Evolutionary conservation across 1,140 invertebrate genomes (phyloP), one percentile per base, ranked within the genome.

Genomic region (Laodelphax striatellus): DNA sequence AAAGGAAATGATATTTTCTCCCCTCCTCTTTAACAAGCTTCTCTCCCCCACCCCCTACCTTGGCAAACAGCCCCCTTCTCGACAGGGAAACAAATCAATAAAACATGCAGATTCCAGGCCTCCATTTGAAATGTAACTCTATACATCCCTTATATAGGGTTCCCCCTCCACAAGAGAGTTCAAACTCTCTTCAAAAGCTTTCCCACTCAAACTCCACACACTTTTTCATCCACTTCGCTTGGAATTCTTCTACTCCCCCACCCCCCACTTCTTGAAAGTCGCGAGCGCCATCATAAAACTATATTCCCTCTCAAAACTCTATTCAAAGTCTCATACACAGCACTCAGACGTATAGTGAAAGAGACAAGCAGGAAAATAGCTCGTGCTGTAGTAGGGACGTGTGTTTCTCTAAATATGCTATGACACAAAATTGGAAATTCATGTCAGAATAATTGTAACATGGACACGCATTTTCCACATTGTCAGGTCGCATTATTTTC

Each of bases 11-110:
- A 50, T 50, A 50, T 50, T 50, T 50, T 22, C 46, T 50, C 46
- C 28, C 46, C 57, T 41, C 44, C 42, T 50, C 57, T 34, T 28
- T 59, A 34, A 50, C 21, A 38, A 46, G 42, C 50, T 58, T 58
- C 24, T 28, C 24, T 28, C 16, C 46, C 57, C 38, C 28, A 10
- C 34, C 57, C 34, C 42, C 50, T 28, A 46, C 19, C 43, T 5
- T 6, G n/a, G 8, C 46, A 50, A 50, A 22, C 46, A 19, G 16
- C 46, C 19, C 57, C 42, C 42, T 17, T 52, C 34, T 28, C 57
- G 52, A 52, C 43, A 59, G 50, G 57, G 57, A 58, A 59, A 59
- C 57, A 59, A 59, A 59, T 59, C 57, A 59, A 59, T 59, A 59
- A 59, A 59, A 59, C 57, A 59, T 59, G 57, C 57, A 59, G 57